Percentiles rank a stretch among this genome's conserved stretches.
These are phyloP conservation scores for Furcifer pardalis DNA, from an alignment of 2,797 vertebrate species.

Conservation along the genomic window DNA sequence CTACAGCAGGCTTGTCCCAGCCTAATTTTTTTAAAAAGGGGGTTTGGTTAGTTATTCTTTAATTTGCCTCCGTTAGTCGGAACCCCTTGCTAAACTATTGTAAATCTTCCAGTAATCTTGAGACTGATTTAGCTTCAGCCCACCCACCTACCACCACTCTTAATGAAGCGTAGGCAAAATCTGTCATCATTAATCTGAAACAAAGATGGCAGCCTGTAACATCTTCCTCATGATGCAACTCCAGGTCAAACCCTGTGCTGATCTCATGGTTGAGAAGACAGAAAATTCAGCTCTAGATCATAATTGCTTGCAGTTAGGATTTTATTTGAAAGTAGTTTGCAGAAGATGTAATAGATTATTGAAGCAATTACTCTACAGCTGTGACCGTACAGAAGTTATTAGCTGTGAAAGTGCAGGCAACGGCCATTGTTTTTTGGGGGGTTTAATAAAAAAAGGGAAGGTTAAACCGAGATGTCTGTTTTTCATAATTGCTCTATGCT, in stretches of 20 bases:
- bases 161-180: neutral
- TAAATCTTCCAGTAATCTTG: neutral
- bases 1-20: too few species aligned
- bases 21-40: too few species aligned
- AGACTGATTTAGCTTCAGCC: neutral
- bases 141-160: too few species aligned
- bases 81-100: neutral
- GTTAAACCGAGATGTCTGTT: constrained; percentile 72
- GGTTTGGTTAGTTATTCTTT: neutral
- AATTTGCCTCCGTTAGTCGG: neutral
- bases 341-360: neutral
- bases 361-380: neutral
- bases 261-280: too few species aligned
- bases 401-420: constrained; percentile 49
- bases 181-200: neutral
- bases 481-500: constrained; percentile 74
- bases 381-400: constrained; percentile 55
- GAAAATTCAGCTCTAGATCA: too few species aligned
- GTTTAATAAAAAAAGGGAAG: constrained; percentile 50
- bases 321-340: neutral
- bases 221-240: neutral
- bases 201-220: neutral
- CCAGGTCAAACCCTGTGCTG: neutral
- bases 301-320: too few species aligned
- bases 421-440: constrained; percentile 18